Evolutionary conservation across 2,797 vertebrate genomes (phyloP).

Genomic region (Lutjanus argentimaculatus): DNA sequence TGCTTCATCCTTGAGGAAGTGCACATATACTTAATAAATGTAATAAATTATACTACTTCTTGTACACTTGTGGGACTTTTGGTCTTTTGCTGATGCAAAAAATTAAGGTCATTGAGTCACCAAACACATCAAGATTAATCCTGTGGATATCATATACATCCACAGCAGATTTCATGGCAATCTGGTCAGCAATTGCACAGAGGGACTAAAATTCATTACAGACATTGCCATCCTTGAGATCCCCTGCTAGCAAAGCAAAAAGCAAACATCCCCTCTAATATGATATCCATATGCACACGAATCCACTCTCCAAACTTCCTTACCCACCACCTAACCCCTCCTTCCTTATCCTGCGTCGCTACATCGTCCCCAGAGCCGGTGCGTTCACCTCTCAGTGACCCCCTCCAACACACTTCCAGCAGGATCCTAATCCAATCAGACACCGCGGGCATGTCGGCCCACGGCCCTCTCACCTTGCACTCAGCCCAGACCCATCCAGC

Average conservation of each 20-base stretch:
- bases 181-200: background rate
- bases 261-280: background rate
- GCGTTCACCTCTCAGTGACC: conserved; percentile 61
- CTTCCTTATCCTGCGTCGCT: conserved; percentile 2
- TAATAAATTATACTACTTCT: background rate
- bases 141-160: background rate
- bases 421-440: conserved; percentile 69
- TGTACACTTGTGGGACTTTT: background rate
- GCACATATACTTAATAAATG: background rate
- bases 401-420: conserved; percentile 39
- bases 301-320: conserved; percentile 11
- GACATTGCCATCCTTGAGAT: background rate
- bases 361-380: conserved; percentile 23
- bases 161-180: background rate
- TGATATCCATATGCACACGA: background rate
- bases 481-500: conserved; percentile 53
- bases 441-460: conserved; percentile 56
- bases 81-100: background rate
- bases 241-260: background rate
- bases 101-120: background rate
- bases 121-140: background rate
- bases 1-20: background rate
- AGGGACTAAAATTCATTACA: background rate
- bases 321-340: background rate
- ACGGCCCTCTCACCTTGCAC: conserved; percentile 57